Base-by-base conservation (phyloP, 2,797 vertebrate genomes). In the Notolepis coatsorum region DNA sequence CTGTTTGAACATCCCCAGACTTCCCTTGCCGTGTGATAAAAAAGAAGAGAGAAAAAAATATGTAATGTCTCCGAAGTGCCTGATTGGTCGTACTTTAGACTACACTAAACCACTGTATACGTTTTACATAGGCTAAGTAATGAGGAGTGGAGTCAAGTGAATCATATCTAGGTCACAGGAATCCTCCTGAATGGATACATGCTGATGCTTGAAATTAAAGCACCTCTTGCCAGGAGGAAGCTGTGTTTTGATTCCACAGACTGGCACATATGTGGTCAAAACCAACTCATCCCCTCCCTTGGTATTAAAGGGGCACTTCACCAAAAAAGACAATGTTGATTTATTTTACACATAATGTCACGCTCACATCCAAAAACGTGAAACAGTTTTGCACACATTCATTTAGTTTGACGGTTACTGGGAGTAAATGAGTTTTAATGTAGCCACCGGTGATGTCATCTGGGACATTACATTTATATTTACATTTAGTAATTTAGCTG, bases 1-100 rank as follows among this genome's bases (percentile, higher is more conserved):
- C 74, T 51, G 62, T 80, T 76, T 73, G 72, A n/a, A 79, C 70
- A 64, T 24, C 35, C 68, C 43, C 24, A 20, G 57, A 72, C 53
- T 49, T 78, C 67, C n/a, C 64, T 45, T 69, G 13, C 35, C 15
- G 35, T 37, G 15, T 4, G 35, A 12, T 37, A n/a, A 37, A 37
- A n/a, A n/a, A n/a, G 35, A 2, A 12, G 6, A 37, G 35, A 37
- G 15, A n/a, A 37, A 12, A n/a, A 50, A 71, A 37, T 58, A 65
- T 28, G 27, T 2, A 8, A 33, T 52, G 72, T 66, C 63, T 64
- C 21, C 33, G 70, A n/a, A 76, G 60, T 56, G n/a, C 28, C 57
- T 68, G 20, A 71, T 58, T 68, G 60, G 47, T 59, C 23, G 65
- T 2, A 15, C 57, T 42, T 70, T 49, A 41, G 58, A 69, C 68